Base-by-base conservation (phyloP, 2,113 vertebrate genomes). In the Burhinus bistriatus region DNA sequence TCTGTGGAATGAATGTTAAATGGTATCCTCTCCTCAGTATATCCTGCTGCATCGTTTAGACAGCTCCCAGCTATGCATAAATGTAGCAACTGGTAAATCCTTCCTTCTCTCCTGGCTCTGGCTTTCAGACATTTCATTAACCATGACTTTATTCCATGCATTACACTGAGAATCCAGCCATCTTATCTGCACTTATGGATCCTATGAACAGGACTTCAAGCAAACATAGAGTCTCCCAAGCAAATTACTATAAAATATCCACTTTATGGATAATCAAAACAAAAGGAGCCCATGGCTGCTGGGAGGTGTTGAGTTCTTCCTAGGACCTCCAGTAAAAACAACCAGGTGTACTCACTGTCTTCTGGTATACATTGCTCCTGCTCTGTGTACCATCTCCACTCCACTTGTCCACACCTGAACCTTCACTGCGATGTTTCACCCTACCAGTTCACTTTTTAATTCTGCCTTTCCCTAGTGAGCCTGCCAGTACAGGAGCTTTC, bases 281-380 rank as follows among this genome's bases (percentile, higher is more conserved):
- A 47, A 55, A 61, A 62, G 29, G 15, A 9, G 3, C 2, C 5
- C 0, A 0, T 58, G 25, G 42, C 34, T 87, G 27, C 65, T 83
- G 23, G 29, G 65, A 65, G 9, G 6, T 58, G 22, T 25, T 44
- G 15, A 49, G 64, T 54, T 20, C 8, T 40, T 81, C 18, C 30
- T 23, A 68, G 30, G 30, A 49, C 17, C 22, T 71, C 14, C n/a
- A 72, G n/a, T 62, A 18, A 57, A 76, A 71, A 47, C 25, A 14
- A 12, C 45, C n/a, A 30, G 47, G 34, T n/a, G 15, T 66, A 25
- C 14, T 84, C 34, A 29, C 30, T 76, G 42, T 62, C 7, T 25
- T 49, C 17, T 55, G 11, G 11, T 19, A 29, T 49, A 32, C 8
- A 12, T 61, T 59, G 49, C 15, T 89, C 6, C 52, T 84, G 22